Evolutionary conservation across 2,113 vertebrate species (phyloP).

Genomic region (Taurulus bubalis): DNA sequence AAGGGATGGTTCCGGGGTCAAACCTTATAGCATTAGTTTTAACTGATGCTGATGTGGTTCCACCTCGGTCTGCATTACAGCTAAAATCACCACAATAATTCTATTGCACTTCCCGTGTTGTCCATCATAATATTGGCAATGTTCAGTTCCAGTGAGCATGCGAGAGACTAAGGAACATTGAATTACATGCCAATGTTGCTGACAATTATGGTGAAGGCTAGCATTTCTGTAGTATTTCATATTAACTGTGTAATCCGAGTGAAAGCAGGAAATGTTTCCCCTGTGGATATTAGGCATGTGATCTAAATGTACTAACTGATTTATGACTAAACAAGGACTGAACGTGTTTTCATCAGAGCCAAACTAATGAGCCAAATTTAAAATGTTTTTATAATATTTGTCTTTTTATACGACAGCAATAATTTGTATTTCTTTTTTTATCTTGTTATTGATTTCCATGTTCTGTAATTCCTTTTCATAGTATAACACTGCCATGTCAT

Average conservation of each 20-base stretch:
- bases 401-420: background rate
- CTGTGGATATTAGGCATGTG: slow-evolving; percentile 1
- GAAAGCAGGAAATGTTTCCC: background rate
- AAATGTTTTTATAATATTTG: background rate
- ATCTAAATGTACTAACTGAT: slow-evolving; percentile 3
- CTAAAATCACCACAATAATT: background rate
- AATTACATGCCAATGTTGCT: slow-evolving; percentile 2
- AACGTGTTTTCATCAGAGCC: background rate
- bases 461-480: slow-evolving; percentile 19
- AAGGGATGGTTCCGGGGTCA: background rate
- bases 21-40: background rate
- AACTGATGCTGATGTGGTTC: background rate
- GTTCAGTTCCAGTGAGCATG: slow-evolving; percentile 1
- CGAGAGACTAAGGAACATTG: background rate
- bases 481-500: slow-evolving; percentile 3
- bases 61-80: background rate
- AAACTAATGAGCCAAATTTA: slow-evolving; percentile 24
- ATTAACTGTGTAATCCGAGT: background rate
- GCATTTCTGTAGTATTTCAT: background rate
- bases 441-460: slow-evolving; percentile 21
- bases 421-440: background rate
- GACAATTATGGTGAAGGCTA: slow-evolving; percentile 1
- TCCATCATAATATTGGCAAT: background rate
- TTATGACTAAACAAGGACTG: slow-evolving; percentile 16
- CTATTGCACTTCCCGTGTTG: background rate